phyloP scores from a whole-genome alignment of 2,797 vertebrate genomes.

The Gorsachius magnificus region DNA sequence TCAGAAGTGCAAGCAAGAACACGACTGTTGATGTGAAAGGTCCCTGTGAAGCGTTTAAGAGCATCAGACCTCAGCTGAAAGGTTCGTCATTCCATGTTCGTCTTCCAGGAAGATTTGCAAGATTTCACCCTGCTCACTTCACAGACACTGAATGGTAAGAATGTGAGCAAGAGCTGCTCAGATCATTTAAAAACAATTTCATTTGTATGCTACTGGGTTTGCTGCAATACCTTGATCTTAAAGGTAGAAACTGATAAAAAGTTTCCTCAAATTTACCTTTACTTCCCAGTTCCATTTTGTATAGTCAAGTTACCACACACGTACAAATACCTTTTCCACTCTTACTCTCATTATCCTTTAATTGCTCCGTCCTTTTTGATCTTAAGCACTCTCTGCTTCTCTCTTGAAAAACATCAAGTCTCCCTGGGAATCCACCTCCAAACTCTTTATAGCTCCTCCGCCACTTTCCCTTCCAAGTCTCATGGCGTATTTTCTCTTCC shows the following conservation, averaged over 20 bases:
- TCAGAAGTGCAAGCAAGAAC: neutral
- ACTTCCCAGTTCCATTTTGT: neutral
- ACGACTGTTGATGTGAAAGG: neutral
- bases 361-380: neutral
- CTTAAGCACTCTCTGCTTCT: neutral
- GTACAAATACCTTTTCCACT: neutral
- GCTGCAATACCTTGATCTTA: neutral
- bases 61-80: neutral
- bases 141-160: no score
- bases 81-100: neutral
- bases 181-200: neutral
- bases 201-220: neutral
- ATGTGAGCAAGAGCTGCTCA: neutral
- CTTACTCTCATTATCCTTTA: neutral
- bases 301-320: neutral
- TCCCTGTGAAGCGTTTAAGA: neutral
- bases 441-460: neutral
- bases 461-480: neutral
- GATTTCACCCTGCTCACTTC: neutral
- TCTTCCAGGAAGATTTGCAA: neutral
- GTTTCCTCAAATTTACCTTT: neutral
- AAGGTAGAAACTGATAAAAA: neutral
- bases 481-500: neutral
- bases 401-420: neutral
- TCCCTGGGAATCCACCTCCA: slow-evolving; percentile 2